These are phyloP conservation scores for Psettodes erumei DNA, from an alignment of 2,113 vertebrate species.

Conservation along the genomic window DNA sequence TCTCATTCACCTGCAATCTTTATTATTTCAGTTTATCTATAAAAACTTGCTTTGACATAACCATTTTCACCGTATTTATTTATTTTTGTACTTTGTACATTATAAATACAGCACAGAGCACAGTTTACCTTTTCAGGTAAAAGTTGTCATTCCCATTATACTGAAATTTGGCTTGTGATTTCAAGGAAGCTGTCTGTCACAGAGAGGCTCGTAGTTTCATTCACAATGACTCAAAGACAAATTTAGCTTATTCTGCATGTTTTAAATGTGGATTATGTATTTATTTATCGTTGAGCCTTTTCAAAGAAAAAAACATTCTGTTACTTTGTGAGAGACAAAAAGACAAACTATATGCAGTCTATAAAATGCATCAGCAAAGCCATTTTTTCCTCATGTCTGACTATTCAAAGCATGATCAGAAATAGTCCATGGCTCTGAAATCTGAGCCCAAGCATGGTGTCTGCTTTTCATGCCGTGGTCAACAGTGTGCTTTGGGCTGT, in stretches of 20 bases:
- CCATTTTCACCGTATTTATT: slow-evolving; percentile 38
- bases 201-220: too few species aligned
- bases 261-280: too few species aligned
- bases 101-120: too few species aligned
- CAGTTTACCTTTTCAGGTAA: too few species aligned
- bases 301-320: too few species aligned
- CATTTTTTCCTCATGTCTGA: neutral
- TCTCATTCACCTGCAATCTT: slow-evolving; percentile 4
- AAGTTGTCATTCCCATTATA: too few species aligned
- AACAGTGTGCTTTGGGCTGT: slow-evolving; percentile 39
- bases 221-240: too few species aligned
- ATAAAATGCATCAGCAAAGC: neutral
- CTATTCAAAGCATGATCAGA: slow-evolving; percentile 16
- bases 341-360: neutral
- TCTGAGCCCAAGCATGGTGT: slow-evolving; percentile 17
- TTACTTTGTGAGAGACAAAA: neutral
- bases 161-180: too few species aligned
- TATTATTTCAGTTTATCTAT: neutral
- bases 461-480: slow-evolving; percentile 46
- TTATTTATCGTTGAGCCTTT: too few species aligned
- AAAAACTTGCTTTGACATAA: neutral
- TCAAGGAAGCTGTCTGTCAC: too few species aligned
- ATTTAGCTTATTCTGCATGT: too few species aligned
- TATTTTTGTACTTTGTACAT: slow-evolving; percentile 32
- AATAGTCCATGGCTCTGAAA: slow-evolving; percentile 54